These are phyloP conservation scores for Salminus brasiliensis DNA, from an alignment of 2,113 vertebrate species.

Conservation along the genomic window DNA sequence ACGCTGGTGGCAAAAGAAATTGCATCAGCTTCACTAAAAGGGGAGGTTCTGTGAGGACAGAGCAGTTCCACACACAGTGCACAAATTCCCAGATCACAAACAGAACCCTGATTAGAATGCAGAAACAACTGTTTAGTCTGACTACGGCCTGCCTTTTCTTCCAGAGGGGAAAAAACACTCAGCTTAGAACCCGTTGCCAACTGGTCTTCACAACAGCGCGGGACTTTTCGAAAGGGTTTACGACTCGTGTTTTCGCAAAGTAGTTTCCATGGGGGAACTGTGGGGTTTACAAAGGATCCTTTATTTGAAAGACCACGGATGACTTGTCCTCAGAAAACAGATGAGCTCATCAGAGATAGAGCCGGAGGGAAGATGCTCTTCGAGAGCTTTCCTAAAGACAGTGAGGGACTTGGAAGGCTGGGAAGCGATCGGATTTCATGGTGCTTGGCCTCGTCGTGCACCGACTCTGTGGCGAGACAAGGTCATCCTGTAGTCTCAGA, in stretches of 20 bases:
- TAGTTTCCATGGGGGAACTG: conserved; percentile 33
- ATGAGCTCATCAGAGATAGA: conserved; percentile 49
- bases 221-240: conserved; percentile 35
- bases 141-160: conserved; percentile 35
- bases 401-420: conserved; percentile 36
- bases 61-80: neutral
- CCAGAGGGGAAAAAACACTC: conserved; percentile 26
- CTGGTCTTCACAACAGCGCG: conserved; percentile 23
- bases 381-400: conserved; percentile 39
- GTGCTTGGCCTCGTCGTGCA: conserved; percentile 41
- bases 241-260: conserved; percentile 48
- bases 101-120: conserved; percentile 46
- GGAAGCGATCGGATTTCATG: conserved; percentile 49
- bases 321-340: conserved; percentile 46
- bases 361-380: conserved; percentile 52
- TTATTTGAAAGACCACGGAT: conserved; percentile 49
- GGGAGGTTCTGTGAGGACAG: conserved; percentile 23
- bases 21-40: neutral
- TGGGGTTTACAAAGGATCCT: conserved; percentile 39
- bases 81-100: conserved; percentile 31
- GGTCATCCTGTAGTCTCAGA: conserved; percentile 26
- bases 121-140: conserved; percentile 55
- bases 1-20: neutral
- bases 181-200: conserved; percentile 34
- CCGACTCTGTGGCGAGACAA: conserved; percentile 24